Base-by-base conservation (phyloP, 2,888 invertebrate species). In the Napeogenes sylphis region DNA sequence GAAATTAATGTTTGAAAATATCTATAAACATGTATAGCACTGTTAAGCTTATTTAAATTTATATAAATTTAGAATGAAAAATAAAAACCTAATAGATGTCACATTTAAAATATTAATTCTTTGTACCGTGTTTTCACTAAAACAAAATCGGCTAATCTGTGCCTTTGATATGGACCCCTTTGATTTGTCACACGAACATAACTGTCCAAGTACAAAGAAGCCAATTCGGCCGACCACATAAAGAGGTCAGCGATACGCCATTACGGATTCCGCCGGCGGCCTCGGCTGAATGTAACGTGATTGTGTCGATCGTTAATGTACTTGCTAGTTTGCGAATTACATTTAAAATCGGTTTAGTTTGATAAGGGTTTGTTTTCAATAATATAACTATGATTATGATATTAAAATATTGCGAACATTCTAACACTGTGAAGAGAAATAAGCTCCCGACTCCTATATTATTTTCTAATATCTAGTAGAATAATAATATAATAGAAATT, bases 91-190 rank as follows among this genome's bases (percentile, higher is more conserved):
- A 21, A 21, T 21, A 21, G 21, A 21, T 21, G 21, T 21, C 21
- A 21, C 21, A 21, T 21, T 21, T 21, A 21, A 21, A 21, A 21
- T 21, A 21, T 21, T 21, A 51, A 30, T 51, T 51, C 21, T 51
- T 51, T 51, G 30, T 54, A 33, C 45, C 42, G 12, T 30, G 45
- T 54, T 30, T 59, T 32, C 53, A 58, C 62, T 47, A 61, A 60
- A 58, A 56, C 62, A 63, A 56, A 62, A 61, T 58, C 59, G 61
- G 62, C 57, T 64, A 64, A 64, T 58, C 56, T 53, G 55, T 54
- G 32, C 58, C 45, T 45, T 51, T 57, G 55, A 59, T 54, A 55
- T 33, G 33, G 45, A 59, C 55, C 45, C 55, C 59, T 59, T 59
- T 59, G 59, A 59, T 59, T 55, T 55, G 59, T 59, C 59, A 45